Evolutionary conservation across 1,140 invertebrate genomes (phyloP).

Genomic region (Trachymyrmex cornetzi): DNA sequence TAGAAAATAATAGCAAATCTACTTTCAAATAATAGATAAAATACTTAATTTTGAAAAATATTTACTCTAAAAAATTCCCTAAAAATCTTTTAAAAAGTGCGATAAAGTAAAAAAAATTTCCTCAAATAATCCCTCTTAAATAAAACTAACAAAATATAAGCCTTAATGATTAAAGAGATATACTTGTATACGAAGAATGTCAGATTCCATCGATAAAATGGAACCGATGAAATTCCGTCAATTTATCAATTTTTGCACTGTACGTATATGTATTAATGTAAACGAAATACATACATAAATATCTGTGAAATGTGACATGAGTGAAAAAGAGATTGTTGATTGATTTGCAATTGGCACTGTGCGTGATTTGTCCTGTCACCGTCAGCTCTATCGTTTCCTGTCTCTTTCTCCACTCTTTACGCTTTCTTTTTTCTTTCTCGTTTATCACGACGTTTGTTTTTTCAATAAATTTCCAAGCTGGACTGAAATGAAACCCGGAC

Average conservation of each 20-base stretch:
- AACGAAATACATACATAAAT: constrained; percentile 46
- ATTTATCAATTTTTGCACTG: neutral
- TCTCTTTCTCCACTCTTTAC: neutral
- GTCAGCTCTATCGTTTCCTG: constrained; percentile 14
- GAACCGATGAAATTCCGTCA: neutral
- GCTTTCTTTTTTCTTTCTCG: constrained; percentile 51
- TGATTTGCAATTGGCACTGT: constrained; percentile 48
- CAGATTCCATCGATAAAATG: neutral
- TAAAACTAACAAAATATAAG: neutral
- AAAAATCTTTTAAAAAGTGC: neutral
- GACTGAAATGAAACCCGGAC: constrained; percentile 41
- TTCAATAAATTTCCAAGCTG: constrained; percentile 63
- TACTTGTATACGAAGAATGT: constrained; percentile 7
- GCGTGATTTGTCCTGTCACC: constrained; percentile 35
- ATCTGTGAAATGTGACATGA: constrained; percentile 23
- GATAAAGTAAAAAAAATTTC: too few species aligned
- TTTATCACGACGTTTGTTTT: constrained; percentile 61
- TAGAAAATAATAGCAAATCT: too few species aligned
- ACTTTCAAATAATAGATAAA: too few species aligned
- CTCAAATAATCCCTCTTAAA: neutral
- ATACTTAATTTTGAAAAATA: too few species aligned
- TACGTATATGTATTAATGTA: constrained; percentile 27
- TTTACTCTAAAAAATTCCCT: too few species aligned
- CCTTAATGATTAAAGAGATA: constrained; percentile 47
- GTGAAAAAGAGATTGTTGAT: constrained; percentile 48